These are phyloP conservation scores for Dicyrtoma fusca DNA, from an alignment of 2,888 invertebrate genomes.

Conservation along the genomic window DNA sequence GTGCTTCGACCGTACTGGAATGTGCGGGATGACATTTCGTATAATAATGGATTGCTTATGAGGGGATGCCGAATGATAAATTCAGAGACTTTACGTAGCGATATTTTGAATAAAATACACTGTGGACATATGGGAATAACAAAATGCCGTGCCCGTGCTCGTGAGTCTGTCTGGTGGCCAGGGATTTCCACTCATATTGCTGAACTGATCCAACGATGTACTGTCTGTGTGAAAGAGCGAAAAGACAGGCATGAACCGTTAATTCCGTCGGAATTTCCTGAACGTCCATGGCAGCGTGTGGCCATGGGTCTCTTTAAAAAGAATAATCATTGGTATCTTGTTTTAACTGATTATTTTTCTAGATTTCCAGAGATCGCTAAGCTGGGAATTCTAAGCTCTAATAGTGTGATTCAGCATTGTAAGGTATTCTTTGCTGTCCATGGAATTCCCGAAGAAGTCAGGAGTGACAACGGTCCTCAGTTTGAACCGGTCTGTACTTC, in stretches of 20 bases:
- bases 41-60: slow-evolving; percentile 21
- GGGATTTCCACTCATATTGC: slow-evolving; percentile 45
- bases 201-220: no score
- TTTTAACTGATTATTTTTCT: no score
- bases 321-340: no score
- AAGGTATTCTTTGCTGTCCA: no score
- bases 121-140: slow-evolving; percentile 56
- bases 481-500: no score
- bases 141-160: slow-evolving; percentile 51
- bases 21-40: slow-evolving; percentile 11
- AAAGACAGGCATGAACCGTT: slow-evolving; percentile 45
- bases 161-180: slow-evolving; percentile 54
- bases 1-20: neutral
- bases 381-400: no score
- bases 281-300: slow-evolving; percentile 53
- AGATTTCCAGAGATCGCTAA: no score
- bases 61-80: slow-evolving; percentile 41
- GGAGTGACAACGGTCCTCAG: no score
- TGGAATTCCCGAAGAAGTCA: no score
- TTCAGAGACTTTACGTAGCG: slow-evolving; percentile 43
- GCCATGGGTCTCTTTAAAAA: slow-evolving; percentile 52
- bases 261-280: slow-evolving; percentile 44
- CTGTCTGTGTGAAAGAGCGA: slow-evolving; percentile 41
- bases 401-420: no score
- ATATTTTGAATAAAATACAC: slow-evolving; percentile 52